phyloP scores from a whole-genome alignment of 2,113 vertebrate genomes.

The Cheilinus undulatus region DNA sequence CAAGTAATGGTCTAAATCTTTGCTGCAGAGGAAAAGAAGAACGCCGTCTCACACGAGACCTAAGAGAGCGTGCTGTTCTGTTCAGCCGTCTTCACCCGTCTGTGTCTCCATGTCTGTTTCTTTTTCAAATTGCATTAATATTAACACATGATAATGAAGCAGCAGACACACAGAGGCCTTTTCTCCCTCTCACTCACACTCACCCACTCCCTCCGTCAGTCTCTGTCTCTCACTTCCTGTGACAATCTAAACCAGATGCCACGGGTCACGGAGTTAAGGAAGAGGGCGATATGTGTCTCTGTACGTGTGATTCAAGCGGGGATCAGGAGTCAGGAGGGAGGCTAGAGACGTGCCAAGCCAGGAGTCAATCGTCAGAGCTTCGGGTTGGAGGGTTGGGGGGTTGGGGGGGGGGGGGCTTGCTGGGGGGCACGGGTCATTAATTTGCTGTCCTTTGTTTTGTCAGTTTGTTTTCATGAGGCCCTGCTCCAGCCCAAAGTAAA shows the following conservation, averaged over 20 bases:
- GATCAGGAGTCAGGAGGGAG: slow-evolving; percentile 76
- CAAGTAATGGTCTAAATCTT: slow-evolving; percentile 39
- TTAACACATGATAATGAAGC: slow-evolving; percentile 90
- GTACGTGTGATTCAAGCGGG: slow-evolving; percentile 54
- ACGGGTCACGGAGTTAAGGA: slow-evolving; percentile 77
- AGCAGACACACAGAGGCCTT: slow-evolving; percentile 78
- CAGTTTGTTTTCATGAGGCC: slow-evolving; percentile 98
- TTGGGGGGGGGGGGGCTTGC: slow-evolving; percentile 78
- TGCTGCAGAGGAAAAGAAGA: slow-evolving; percentile 53
- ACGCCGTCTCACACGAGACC: slow-evolving; percentile 48
- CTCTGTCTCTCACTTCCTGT: slow-evolving; percentile 79
- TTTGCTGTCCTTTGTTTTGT: slow-evolving; percentile 99
- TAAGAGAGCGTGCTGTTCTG: slow-evolving; percentile 70
- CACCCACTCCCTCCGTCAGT: slow-evolving; percentile 65
- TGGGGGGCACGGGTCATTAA: slow-evolving; percentile 98
- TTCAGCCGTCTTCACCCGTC: slow-evolving; percentile 70
- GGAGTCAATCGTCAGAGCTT: slow-evolving; percentile 92
- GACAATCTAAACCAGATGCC: slow-evolving; percentile 90
- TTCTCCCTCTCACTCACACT: slow-evolving; percentile 53
- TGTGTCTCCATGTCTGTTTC: slow-evolving; percentile 75
- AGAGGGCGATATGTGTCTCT: slow-evolving; percentile 69
- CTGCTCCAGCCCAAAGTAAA: slow-evolving; percentile 96
- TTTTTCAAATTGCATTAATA: slow-evolving; percentile 86
- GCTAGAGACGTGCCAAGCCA: slow-evolving; percentile 84
- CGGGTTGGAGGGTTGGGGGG: slow-evolving; percentile 82